phyloP scores from a whole-genome alignment of 2,888 invertebrate genomes.

The Machimus atricapillus region DNA sequence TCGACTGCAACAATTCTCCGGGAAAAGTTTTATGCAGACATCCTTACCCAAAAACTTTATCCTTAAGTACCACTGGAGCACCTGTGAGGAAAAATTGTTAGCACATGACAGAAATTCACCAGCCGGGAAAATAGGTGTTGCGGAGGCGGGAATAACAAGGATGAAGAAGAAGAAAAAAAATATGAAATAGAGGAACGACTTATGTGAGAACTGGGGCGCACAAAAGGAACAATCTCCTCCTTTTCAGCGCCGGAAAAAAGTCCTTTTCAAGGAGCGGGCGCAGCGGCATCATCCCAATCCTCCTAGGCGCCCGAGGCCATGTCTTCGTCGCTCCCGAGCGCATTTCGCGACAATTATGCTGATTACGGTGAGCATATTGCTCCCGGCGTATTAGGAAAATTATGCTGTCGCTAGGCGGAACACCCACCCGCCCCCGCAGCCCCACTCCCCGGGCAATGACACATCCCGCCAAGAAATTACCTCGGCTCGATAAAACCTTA shows the following conservation, averaged over 20 bases:
- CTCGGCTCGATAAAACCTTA: background rate
- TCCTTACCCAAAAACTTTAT: constrained; percentile 24
- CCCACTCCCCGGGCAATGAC: background rate
- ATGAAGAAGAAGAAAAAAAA: background rate
- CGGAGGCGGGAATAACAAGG: background rate
- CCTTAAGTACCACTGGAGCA: constrained; percentile 28
- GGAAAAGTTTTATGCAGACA: constrained; percentile 27
- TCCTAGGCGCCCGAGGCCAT: background rate
- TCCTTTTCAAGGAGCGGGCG: background rate
- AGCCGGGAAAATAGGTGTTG: background rate
- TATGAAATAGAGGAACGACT: background rate
- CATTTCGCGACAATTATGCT: constrained; percentile 9
- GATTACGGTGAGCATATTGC: background rate
- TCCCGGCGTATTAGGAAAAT: background rate
- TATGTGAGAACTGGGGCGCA: background rate
- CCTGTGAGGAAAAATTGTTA: constrained; percentile 34
- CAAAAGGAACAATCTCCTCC: constrained; percentile 6
- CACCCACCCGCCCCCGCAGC: background rate
- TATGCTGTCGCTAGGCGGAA: background rate
- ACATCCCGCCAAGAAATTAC: background rate
- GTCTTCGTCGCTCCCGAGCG: background rate
- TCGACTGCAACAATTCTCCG: constrained; percentile 26
- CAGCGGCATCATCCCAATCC: background rate
- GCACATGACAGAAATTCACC: constrained; percentile 21
- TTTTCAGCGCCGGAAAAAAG: background rate